Evolutionary conservation across 1,140 invertebrate species (phyloP), one percentile per base, ranked within the genome.

Genomic region (Drosophila asahinai): DNA sequence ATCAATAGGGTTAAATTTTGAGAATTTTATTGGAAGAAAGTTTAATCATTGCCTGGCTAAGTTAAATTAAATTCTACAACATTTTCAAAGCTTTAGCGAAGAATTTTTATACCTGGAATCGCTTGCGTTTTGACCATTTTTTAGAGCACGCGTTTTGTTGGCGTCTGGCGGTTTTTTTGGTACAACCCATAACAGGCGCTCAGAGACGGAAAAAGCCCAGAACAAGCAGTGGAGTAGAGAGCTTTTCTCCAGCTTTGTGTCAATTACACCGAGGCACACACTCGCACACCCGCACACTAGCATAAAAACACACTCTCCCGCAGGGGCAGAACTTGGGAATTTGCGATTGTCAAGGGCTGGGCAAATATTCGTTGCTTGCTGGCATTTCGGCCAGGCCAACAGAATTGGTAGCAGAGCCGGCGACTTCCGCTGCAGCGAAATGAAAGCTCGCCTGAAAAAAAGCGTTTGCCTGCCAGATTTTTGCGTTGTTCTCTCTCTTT

Each of bases 351-450:
- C 75, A 86, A 86, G 82, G 83, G 83, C 82, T 86, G 80, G 80
- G 72, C 77, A 87, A 87, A 87, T 54, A 89, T 87, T 80, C 77
- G 84, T 80, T 84, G 84, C 72, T 87, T 81, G 84, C 83, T 87
- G 77, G 70, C 86, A 67, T 70, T 89, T 70, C 12, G 74, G 89
- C 49, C 66, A 90, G 84, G 86, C 51, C 48, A 71, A 79, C 84
- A 87, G 84, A 70, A 51, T 52, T 58, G 30, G 11, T 25, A 71
- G 67, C 64, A 38, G 33, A 38, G 30, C 52, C 14, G 17, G 17
- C 33, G 17, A 19, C 30, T 54, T 54, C 30, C 30, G 33, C 52
- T 54, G 30, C 33, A 51, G 67, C 22, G 6, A 62, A 78, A 65
- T 57, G 77, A 87, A 86, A 86, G 83, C 84, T 83, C 45, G 19